Percentiles rank a stretch among this genome's conserved stretches.
Conservation (phyloP, 2,113 vertebrate species). For the Neogale vison region DNA sequence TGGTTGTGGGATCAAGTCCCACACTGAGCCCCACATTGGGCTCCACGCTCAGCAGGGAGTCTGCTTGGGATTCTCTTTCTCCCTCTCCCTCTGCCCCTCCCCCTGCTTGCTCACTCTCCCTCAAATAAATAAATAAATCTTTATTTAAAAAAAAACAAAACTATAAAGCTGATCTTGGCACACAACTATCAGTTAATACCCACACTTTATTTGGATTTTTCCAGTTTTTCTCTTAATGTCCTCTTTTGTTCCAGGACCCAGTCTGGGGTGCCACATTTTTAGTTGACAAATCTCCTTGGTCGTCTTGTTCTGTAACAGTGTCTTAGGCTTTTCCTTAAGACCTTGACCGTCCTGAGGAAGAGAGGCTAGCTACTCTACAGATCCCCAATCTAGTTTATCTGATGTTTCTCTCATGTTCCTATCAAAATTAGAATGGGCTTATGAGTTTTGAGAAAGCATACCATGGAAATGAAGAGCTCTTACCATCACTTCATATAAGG, state of each 20-base stretch:
- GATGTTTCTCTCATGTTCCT: background rate
- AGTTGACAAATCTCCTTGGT: background rate
- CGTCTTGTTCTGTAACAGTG: background rate
- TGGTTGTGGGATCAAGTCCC: background rate
- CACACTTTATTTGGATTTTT: background rate
- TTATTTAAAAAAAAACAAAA: background rate
- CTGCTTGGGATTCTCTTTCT: background rate
- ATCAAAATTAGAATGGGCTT: background rate
- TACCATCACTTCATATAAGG: background rate
- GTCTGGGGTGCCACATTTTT: background rate
- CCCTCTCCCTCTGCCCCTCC: background rate
- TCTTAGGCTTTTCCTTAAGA: background rate
- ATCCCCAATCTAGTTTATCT: background rate
- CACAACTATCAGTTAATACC: background rate
- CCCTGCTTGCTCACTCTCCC: background rate
- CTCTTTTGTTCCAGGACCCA: background rate
- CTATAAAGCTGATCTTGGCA: background rate
- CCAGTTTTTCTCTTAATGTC: background rate
- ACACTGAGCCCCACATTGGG: background rate
- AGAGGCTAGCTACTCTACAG: background rate
- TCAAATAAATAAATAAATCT: background rate
- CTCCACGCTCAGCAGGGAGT: background rate
- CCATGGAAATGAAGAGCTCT: background rate
- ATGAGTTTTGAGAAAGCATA: background rate
- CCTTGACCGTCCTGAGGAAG: background rate